Base-by-base conservation (phyloP, 2,113 vertebrate species). In the Bostrychus sinensis region DNA sequence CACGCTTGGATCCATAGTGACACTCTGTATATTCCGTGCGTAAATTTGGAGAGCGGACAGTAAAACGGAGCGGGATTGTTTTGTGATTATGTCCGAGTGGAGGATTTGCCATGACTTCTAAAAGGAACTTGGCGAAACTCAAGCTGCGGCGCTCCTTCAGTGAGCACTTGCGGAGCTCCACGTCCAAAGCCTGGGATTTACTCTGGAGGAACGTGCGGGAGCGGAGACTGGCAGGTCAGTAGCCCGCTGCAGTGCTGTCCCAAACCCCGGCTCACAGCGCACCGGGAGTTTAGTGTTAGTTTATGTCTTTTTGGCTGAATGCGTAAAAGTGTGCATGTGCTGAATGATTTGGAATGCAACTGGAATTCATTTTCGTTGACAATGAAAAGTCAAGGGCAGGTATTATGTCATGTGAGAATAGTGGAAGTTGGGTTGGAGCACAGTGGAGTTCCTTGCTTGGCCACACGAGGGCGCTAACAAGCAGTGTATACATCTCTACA, bases 211-310 rank as follows among this genome's bases (percentile, higher is more conserved):
- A 91, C 71, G 92, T 96, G 81, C 89, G 96, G 3, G 95, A 96
- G 85, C 88, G 93, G 71, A 92, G 94, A n/a, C 91, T 96, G 79
- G 93, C 95, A 97, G 96, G 96, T 97, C 91, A 91, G 96, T 94
- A 64, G 20, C 57, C 65, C 76, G 62, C 61, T 12, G 7, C 25
- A 62, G 42, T n/a, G 53, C 11, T 20, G 17, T 62, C 46, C 51
- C 19, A 0, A 6, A 12, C 16, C 67, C 55, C n/a, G n/a, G n/a
- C n/a, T n/a, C n/a, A n/a, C n/a, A n/a, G n/a, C n/a, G n/a, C n/a
- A n/a, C n/a, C n/a, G n/a, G n/a, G n/a, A n/a, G n/a, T n/a, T n/a
- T n/a, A n/a, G n/a, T n/a, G n/a, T n/a, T n/a, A n/a, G n/a, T n/a
- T n/a, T n/a, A n/a, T n/a, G n/a, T n/a, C n/a, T n/a, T n/a, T n/a